Evolutionary conservation across 2,888 invertebrate species (phyloP).

Genomic region (Noctua janthina): DNA sequence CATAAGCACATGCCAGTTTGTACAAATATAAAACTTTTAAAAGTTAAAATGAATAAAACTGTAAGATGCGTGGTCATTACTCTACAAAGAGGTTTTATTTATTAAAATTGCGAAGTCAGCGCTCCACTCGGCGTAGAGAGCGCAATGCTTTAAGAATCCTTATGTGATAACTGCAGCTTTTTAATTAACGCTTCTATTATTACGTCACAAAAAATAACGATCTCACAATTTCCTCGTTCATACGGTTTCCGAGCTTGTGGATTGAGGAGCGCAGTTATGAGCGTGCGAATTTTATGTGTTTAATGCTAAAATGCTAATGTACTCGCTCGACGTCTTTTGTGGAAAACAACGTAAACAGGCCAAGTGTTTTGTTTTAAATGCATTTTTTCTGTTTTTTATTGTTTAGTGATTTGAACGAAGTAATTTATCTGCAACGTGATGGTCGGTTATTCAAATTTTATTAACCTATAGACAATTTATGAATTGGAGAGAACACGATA

Average conservation of each 20-base stretch:
- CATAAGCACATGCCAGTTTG: neutral
- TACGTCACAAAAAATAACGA: constrained; percentile 77
- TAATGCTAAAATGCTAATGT: constrained; percentile 64
- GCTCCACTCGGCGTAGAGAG: constrained; percentile 4
- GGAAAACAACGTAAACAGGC: constrained; percentile 43
- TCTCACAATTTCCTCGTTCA: constrained; percentile 73
- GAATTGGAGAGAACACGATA: neutral
- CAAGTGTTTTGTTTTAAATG: constrained; percentile 41
- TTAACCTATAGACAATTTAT: neutral
- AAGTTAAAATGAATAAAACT: neutral
- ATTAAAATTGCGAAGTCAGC: constrained; percentile 33
- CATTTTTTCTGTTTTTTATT: constrained; percentile 19
- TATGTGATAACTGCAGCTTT: constrained; percentile 78
- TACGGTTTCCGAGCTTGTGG: constrained; percentile 73
- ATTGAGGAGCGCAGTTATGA: constrained; percentile 57
- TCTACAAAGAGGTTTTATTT: constrained; percentile 23
- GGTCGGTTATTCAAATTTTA: neutral
- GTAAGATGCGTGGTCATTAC: constrained; percentile 6
- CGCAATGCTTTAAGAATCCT: constrained; percentile 73
- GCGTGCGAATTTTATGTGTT: constrained; percentile 62
- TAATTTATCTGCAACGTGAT: neutral
- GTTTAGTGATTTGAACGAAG: neutral
- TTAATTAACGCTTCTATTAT: constrained; percentile 83
- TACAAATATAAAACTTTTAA: neutral
- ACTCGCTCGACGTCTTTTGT: constrained; percentile 30